Evolutionary conservation across 2,888 invertebrate species (phyloP).

Genomic region (Pseudococcus longispinus): DNA sequence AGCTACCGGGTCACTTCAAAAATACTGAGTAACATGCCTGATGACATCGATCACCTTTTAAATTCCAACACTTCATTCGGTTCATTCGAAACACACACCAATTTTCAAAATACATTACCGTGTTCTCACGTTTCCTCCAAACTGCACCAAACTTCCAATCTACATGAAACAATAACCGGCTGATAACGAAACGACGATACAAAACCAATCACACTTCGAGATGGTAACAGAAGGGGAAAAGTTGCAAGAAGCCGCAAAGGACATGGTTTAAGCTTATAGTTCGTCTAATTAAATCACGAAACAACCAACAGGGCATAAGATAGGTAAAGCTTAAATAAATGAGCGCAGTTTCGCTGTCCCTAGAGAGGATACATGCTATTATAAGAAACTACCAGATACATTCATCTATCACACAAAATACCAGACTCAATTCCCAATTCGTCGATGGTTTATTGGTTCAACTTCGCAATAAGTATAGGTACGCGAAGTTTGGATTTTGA

Average conservation of each 20-base stretch:
- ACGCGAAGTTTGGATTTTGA: background rate
- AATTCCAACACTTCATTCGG: no score
- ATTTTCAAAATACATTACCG: no score
- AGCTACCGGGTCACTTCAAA: no score
- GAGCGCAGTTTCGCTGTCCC: background rate
- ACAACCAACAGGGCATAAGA: background rate
- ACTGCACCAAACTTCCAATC: background rate
- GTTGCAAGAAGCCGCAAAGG: background rate
- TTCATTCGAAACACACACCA: no score
- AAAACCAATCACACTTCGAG: background rate
- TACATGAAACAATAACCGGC: background rate
- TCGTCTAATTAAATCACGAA: slow-evolving; percentile 13
- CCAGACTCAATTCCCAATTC: background rate
- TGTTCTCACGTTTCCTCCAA: no score
- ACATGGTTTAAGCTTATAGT: background rate
- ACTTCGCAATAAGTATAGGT: background rate
- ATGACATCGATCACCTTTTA: no score
- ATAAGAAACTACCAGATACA: slow-evolving; percentile 9
- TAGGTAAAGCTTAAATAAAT: slow-evolving; percentile 15
- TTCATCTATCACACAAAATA: slow-evolving; percentile 38
- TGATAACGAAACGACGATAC: background rate
- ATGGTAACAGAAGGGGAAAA: background rate
- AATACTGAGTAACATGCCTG: no score
- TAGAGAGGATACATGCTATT: background rate
- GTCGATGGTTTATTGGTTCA: background rate